Base-by-base conservation (phyloP, 2,113 vertebrate genomes). In the Erpornis zantholeuca region DNA sequence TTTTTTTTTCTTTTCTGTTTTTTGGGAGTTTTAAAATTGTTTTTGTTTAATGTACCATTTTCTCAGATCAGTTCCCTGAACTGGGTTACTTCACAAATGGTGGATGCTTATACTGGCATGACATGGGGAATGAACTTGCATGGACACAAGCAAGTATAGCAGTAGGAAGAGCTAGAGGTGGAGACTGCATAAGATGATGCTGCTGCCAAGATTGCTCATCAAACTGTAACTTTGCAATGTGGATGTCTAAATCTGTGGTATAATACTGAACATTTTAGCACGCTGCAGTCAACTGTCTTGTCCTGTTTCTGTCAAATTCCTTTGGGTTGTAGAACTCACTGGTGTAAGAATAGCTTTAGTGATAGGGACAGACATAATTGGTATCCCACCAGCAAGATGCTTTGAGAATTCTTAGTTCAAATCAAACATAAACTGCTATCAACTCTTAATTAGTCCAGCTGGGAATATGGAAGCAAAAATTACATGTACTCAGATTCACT, bases 331-430 rank as follows among this genome's bases (percentile, higher is more conserved):
- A 57, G 70, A 90, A 53, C 45, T 66, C 69, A 69, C 8, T 90
- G 68, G 54, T 94, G 22, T 36, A 87, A 88, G 70, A 84, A 68
- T 31, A 96, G 68, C 52, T 81, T 59, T 20, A 68, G 65, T 57
- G 72, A 75, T 75, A 56, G 92, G 66, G 59, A 49, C 45, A 81
- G 52, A 56, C 45, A 69, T 94, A 82, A 87, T 56, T 96, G 92
- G 69, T 80, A 70, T 92, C 76, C 80, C 35, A 71, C 83, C 75
- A 94, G 38, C 56, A 87, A 9, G 65, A 10, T 90, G 59, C 75
- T 89, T 88, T 71, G 72, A 89, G 92, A 94, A 83, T 95, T 95
- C 63, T 86, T 86, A 33, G 42, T 86, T 95, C 72, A 78, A 83
- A 84, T 95, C 91, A 97, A 90, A 86, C 57, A 40, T 80, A 91